These are phyloP conservation scores for Sebastes nivosus DNA, from an alignment of 2,797 vertebrate genomes.

Conservation along the genomic window DNA sequence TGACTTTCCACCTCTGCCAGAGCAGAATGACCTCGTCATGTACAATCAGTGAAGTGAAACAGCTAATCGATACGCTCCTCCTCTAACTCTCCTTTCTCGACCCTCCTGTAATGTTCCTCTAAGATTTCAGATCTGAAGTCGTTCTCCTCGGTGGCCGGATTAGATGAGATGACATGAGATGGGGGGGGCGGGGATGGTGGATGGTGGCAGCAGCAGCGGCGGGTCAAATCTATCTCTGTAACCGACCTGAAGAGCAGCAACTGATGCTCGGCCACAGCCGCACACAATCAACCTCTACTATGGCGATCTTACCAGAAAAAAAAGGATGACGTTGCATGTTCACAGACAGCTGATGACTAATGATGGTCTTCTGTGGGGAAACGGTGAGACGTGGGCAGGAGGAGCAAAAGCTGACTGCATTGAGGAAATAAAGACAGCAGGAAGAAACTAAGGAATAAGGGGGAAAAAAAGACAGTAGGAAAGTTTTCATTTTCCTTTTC, in stretches of 20 bases:
- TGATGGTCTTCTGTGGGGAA: slow-evolving; percentile 23
- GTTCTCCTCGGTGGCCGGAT: slow-evolving; percentile 36
- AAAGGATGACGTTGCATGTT: slow-evolving; percentile 35
- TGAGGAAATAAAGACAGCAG: slow-evolving; percentile 9
- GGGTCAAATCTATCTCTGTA: slow-evolving; percentile 29
- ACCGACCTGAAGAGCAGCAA: slow-evolving; percentile 36
- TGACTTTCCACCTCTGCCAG: background rate
- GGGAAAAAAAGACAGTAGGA: slow-evolving; percentile 8
- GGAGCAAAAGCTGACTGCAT: slow-evolving; percentile 14
- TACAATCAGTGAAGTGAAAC: slow-evolving; percentile 3
- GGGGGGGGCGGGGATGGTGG: background rate
- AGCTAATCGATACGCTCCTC: slow-evolving; percentile 30
- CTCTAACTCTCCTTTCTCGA: background rate
- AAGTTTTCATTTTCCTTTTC: slow-evolving; percentile 32
- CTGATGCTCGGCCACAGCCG: slow-evolving; percentile 27
- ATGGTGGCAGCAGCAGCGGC: background rate
- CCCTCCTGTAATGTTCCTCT: slow-evolving; percentile 12
- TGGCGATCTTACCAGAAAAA: slow-evolving; percentile 1
- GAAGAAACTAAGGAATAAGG: slow-evolving; percentile 19
- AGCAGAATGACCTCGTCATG: slow-evolving; percentile 31
- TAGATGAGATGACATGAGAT: slow-evolving; percentile 55
- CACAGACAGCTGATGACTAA: slow-evolving; percentile 35
- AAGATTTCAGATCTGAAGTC: slow-evolving; percentile 31
- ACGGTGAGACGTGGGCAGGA: background rate
- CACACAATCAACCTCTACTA: slow-evolving; percentile 11